phyloP scores from a whole-genome alignment of 1,140 invertebrate species.

The Laupala kohalensis region DNA sequence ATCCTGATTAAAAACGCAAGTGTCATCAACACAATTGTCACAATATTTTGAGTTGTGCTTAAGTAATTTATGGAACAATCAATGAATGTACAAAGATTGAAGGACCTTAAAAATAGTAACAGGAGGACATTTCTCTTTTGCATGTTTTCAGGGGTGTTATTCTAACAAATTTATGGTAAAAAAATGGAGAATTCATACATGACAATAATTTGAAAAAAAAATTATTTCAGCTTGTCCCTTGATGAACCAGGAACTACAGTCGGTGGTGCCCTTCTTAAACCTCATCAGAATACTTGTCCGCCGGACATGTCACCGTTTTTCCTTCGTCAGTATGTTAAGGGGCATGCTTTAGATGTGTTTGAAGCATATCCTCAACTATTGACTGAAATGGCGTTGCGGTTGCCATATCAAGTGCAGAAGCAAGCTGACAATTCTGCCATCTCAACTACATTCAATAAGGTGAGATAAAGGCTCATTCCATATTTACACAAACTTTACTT shows the following conservation, averaged over 20 bases:
- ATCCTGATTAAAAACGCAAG: too few species aligned
- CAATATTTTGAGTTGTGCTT: too few species aligned
- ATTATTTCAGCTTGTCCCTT: slow-evolving; percentile 28
- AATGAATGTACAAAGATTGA: too few species aligned
- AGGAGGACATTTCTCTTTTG: too few species aligned
- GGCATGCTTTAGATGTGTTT: slow-evolving; percentile 83
- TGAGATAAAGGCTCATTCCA: neutral
- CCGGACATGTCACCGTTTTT: slow-evolving; percentile 95
- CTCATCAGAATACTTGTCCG: slow-evolving; percentile 61
- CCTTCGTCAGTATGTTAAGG: slow-evolving; percentile 81
- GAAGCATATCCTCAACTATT: slow-evolving; percentile 84
- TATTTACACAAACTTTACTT: too few species aligned
- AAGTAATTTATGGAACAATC: too few species aligned
- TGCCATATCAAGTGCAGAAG: slow-evolving; percentile 79
- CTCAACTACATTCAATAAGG: slow-evolving; percentile 7
- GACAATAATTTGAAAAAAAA: too few species aligned
- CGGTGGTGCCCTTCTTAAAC: slow-evolving; percentile 55
- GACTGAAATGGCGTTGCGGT: slow-evolving; percentile 84
- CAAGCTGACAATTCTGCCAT: slow-evolving; percentile 9
- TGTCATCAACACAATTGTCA: too few species aligned
- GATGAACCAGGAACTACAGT: slow-evolving; percentile 37
- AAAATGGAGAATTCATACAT: too few species aligned
- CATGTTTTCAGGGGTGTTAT: too few species aligned
- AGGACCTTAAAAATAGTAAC: too few species aligned
- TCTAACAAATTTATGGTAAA: too few species aligned